A percentile compares a stretch with the other conserved stretches of the same genome.
phyloP scores from a whole-genome alignment of 2,797 vertebrate species.

The Sebastes taczanowskii region DNA sequence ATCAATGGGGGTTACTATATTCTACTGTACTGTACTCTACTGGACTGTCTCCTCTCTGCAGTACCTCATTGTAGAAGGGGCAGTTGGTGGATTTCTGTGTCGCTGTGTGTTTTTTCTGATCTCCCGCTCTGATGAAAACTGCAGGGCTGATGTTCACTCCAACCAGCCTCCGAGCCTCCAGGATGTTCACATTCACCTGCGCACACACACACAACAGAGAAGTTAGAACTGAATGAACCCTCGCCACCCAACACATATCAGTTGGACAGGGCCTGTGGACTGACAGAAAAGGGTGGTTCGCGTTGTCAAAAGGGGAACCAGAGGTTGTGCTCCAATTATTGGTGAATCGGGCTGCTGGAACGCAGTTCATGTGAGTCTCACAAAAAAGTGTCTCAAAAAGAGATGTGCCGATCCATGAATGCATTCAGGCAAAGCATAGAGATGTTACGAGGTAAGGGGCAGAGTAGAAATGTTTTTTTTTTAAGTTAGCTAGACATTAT shows the following conservation, averaged over 20 bases:
- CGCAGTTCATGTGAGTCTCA: too few species aligned
- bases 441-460: too few species aligned
- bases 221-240: background rate
- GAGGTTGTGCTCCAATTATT: background rate
- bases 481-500: too few species aligned
- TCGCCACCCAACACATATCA: background rate
- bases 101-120: slow-evolving; percentile 86
- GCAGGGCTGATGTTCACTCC: slow-evolving; percentile 95
- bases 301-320: background rate
- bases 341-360: background rate
- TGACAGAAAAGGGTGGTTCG: background rate
- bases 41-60: background rate
- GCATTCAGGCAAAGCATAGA: too few species aligned
- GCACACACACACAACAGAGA: background rate
- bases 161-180: slow-evolving; percentile 92
- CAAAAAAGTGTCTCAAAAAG: too few species aligned
- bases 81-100: slow-evolving; percentile 94
- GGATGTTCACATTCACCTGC: slow-evolving; percentile 90
- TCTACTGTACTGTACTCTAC: background rate
- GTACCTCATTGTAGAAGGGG: slow-evolving; percentile 93
- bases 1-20: background rate
- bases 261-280: too few species aligned
- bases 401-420: too few species aligned
- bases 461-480: too few species aligned
- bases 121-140: slow-evolving; percentile 87